Base-by-base conservation (phyloP, 2,888 invertebrate species). In the Periphyllus acericola region DNA sequence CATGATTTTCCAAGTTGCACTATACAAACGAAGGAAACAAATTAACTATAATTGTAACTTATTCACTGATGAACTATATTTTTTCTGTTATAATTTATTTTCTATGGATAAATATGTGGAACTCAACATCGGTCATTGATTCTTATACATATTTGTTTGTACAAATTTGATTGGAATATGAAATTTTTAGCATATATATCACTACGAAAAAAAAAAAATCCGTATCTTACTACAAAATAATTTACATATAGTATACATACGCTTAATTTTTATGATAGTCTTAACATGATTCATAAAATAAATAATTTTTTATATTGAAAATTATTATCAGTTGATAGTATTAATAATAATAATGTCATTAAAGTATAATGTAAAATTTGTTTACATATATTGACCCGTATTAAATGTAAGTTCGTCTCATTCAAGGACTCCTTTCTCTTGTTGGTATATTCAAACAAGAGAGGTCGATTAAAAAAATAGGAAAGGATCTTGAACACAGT, bases 401-500 rank as follows among this genome's bases (percentile, higher is more conserved):
- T 78, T 68, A 19, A 78, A 79, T 34, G 75, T 85, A 78, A 85
- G 71, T 79, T 78, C 21, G n/a, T 85, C 29, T 66, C 19, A n/a
- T 85, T 85, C 85, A 85, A 85, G 79, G 79, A 85, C 79, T 71
- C 71, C 85, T 85, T 85, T 85, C 85, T 85, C 79, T 79, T 36
- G 71, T 71, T 34, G 0, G 55, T 60, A 60, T 40, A 85, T 85
- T 14, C n/a, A 52, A 85, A 85, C 46, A n/a, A 74, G 84, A 85
- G 84, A 78, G 85, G 85, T 78, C 84, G 17, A 82, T 25, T 52
- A 32, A 11, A n/a, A n/a, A 66, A 72, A 74, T 83, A 72, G 71
- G 55, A 85, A 78, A 75, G 78, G 85, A 68, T 68, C 40, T 46
- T 85, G 76, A 76, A 85, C 40, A 32, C 60, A 19, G 17, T 78